These are phyloP conservation scores for Nephrotoma guestfalica DNA, from an alignment of 2,888 invertebrate genomes.

Conservation along the genomic window DNA sequence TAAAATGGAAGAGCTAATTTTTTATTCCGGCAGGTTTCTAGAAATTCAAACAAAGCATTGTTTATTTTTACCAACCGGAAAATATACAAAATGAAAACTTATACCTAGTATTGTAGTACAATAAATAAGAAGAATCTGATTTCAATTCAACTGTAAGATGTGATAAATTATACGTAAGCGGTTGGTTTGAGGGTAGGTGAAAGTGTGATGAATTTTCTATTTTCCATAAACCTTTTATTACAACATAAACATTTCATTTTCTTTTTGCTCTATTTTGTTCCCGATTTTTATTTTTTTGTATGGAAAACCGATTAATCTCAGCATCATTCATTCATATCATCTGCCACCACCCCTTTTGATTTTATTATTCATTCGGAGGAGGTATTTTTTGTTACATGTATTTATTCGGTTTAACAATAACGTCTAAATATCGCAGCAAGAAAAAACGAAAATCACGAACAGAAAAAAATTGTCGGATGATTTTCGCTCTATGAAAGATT, in stretches of 20 bases:
- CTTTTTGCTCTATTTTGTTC: background rate
- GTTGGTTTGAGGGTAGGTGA: background rate
- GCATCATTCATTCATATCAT: background rate
- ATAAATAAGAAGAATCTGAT: background rate
- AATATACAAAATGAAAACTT: background rate
- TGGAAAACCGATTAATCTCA: background rate
- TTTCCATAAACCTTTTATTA: background rate
- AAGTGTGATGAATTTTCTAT: background rate
- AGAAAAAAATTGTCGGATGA: background rate
- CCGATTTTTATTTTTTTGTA: background rate
- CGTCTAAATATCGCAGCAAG: background rate
- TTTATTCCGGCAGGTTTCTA: background rate
- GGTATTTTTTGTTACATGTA: background rate
- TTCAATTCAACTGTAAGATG: background rate
- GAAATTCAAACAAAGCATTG: background rate
- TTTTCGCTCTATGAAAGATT: background rate
- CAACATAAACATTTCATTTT: background rate
- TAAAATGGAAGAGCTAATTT: background rate
- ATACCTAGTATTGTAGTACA: background rate
- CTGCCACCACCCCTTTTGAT: background rate
- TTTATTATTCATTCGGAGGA: background rate
- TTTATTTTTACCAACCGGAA: background rate
- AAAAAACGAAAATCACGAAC: background rate
- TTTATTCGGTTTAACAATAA: background rate
- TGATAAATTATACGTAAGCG: background rate